A percentile compares a stretch with the other conserved stretches of the same genome.
phyloP scores from a whole-genome alignment of 2,113 vertebrate genomes.

The Strix aluco region DNA sequence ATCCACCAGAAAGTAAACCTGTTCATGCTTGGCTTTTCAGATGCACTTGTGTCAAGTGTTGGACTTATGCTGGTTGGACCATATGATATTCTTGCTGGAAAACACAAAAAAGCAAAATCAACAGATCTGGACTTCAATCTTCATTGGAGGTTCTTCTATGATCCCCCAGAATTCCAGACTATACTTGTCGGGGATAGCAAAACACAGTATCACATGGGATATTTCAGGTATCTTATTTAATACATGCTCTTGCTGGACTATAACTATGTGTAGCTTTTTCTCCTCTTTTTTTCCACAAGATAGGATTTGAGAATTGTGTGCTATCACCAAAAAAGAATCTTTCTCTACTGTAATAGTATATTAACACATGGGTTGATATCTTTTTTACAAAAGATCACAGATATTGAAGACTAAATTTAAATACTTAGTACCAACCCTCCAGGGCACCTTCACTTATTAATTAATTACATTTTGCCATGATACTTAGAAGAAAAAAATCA shows the following conservation, averaged over 20 bases:
- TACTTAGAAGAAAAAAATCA: not conserved
- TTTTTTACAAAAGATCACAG: not conserved
- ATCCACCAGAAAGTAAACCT: not conserved
- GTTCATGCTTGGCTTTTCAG: constrained; percentile 65
- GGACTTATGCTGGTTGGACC: constrained; percentile 92
- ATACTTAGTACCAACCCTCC: not conserved
- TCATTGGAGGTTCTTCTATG: constrained; percentile 96
- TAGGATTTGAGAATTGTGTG: rapidly evolving
- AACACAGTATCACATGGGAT: constrained; percentile 93
- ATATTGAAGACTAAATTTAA: not conserved
- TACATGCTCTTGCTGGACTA: not conserved
- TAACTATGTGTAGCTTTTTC: not conserved
- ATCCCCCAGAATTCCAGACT: constrained; percentile 97
- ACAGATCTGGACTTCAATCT: constrained; percentile 83
- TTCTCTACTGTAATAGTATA: not conserved
- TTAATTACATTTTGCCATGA: not conserved
- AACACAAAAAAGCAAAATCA: constrained; percentile 77
- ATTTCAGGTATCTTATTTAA: constrained; percentile 85
- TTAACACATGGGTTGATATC: not conserved
- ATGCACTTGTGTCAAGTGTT: constrained; percentile 80
- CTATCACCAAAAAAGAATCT: not conserved
- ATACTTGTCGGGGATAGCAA: constrained; percentile 82
- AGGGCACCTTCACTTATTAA: not conserved
- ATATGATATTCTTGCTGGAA: constrained; percentile 91
- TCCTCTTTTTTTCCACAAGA: not conserved